Conservation (phyloP, 1,140 invertebrate species). For the Drosophila burlai region DNA sequence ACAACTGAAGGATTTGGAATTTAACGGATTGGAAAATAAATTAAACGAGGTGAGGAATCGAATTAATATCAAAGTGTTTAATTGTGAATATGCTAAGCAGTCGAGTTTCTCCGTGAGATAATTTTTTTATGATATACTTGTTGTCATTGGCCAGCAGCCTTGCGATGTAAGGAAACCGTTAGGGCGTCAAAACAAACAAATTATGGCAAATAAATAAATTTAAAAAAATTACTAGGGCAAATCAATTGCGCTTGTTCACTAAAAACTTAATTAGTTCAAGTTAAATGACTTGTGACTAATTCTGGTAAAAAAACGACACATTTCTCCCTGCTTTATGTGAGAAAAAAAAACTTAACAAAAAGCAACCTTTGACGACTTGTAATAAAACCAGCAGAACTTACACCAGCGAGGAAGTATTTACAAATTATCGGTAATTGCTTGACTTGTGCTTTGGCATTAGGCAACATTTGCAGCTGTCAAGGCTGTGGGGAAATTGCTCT, state of each 20-base stretch:
- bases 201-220: not conserved
- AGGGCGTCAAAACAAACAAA: slow-evolving; percentile 1
- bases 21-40: not conserved
- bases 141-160: slow-evolving; percentile 6
- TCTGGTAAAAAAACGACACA: not conserved
- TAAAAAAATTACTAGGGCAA: not conserved
- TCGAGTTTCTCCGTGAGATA: not conserved
- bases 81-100: slow-evolving; percentile 7
- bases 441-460: slow-evolving; percentile 3
- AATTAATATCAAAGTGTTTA: not conserved
- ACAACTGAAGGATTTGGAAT: slow-evolving; percentile 25
- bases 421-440: slow-evolving; percentile 2
- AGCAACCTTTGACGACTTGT: not conserved
- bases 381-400: slow-evolving; percentile 1
- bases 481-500: slow-evolving; percentile 12
- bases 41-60: slow-evolving; percentile 29
- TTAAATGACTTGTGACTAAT: slow-evolving; percentile 12
- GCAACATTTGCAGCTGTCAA: slow-evolving; percentile 17
- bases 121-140: not conserved
- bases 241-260: not conserved
- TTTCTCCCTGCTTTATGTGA: not conserved
- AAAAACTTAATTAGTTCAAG: not conserved
- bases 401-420: not conserved
- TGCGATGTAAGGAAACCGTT: not conserved
- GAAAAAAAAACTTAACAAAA: not conserved